Percentiles rank a stretch among this genome's conserved stretches.
phyloP scores from a whole-genome alignment of 2,113 vertebrate species.

The Alethe diademata region DNA sequence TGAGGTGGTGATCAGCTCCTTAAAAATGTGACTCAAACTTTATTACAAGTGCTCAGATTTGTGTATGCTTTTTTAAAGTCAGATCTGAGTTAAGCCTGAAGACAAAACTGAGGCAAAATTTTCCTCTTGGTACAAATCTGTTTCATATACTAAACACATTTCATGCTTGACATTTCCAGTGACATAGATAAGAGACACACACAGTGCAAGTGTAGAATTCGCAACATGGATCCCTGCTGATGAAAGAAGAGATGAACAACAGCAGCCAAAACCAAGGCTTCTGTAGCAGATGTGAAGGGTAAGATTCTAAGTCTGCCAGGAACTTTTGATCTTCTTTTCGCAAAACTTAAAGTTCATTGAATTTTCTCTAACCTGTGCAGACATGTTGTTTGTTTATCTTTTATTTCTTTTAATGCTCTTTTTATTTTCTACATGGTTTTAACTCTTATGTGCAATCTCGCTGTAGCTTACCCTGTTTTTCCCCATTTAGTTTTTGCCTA shows the following conservation, averaged over 20 bases:
- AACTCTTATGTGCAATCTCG: neutral
- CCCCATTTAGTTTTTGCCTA: neutral
- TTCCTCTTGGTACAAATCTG: neutral
- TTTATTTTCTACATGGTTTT: neutral
- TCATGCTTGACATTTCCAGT: constrained; percentile 50
- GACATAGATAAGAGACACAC: neutral
- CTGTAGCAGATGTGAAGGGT: neutral
- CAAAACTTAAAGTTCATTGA: neutral
- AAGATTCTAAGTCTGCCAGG: neutral
- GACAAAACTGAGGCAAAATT: neutral
- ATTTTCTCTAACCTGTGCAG: neutral
- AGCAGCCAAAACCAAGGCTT: neutral
- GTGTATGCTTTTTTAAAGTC: neutral
- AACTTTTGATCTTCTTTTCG: neutral
- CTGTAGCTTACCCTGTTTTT: neutral
- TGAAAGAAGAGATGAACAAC: neutral
- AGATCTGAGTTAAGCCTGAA: neutral
- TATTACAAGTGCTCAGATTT: neutral
- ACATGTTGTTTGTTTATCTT: neutral
- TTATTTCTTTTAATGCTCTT: neutral
- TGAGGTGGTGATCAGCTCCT: neutral
- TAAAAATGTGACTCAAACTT: neutral
- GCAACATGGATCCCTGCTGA: neutral
- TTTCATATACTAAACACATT: neutral
- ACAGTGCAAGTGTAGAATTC: neutral